phyloP scores from a whole-genome alignment of 2,797 vertebrate species.

The Salmo trutta region DNA sequence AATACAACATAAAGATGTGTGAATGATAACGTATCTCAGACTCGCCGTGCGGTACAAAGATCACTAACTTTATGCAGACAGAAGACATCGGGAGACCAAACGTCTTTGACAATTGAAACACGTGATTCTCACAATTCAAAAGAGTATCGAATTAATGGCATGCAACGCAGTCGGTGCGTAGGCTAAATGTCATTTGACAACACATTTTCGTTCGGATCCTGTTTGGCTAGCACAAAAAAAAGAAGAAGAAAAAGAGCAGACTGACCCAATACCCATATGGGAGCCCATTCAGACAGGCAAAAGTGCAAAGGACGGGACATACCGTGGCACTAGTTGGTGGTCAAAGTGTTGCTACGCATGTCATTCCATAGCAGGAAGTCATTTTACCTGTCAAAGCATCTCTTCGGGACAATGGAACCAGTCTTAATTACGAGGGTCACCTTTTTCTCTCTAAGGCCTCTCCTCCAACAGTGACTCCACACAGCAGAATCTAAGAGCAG shows the following conservation, averaged over 20 bases:
- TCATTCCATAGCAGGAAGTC: conserved; percentile 4
- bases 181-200: background rate
- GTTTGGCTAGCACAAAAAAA: background rate
- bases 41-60: background rate
- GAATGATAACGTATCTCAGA: background rate
- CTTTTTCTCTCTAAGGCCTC: background rate
- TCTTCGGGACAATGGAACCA: background rate
- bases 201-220: background rate
- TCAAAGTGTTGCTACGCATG: background rate
- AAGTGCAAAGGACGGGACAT: background rate
- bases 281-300: conserved; percentile 3
- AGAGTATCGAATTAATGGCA: background rate
- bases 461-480: background rate
- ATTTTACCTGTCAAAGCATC: conserved; percentile 13
- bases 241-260: conserved; percentile 9
- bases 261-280: background rate
- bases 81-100: background rate
- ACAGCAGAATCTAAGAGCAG: background rate
- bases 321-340: background rate
- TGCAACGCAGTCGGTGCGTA: background rate
- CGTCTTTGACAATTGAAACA: background rate
- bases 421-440: background rate
- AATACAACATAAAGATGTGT: background rate
- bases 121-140: conserved; percentile 4
- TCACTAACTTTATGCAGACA: background rate